Base-by-base conservation (phyloP, 1,140 invertebrate genomes). In the Drosophila lacteicornis region DNA sequence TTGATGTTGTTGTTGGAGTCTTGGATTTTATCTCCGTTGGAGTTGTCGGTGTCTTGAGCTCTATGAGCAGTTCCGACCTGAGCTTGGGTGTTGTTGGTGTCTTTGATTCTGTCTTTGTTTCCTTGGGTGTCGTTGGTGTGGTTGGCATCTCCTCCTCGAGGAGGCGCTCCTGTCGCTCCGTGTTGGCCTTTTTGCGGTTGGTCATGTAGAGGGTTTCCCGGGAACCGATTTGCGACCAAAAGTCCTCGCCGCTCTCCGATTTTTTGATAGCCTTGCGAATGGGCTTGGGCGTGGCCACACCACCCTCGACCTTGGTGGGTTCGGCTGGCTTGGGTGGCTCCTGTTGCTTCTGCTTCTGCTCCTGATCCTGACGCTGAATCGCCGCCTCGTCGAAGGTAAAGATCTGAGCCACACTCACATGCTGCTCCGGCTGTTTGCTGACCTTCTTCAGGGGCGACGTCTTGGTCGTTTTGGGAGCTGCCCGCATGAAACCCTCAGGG, bases 161-260 rank as follows among this genome's bases (percentile, higher is more conserved):
- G 2, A 62, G 55, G 38, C 67, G 62, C 51, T 79, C 66, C 46
- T 91, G 77, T 1, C 55, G 51, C 43, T 92, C 91, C 15, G 33
- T 51, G 9, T 80, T 22, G 13, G 69, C 66, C 69, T 93, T 88
- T 22, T 92, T 92, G 15, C 92, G 90, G 65, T 92, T 91, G 38
- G 50, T 87, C 90, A 92, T 92, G 62, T 92, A 91, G n/a, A 92
- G 66, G 2, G 92, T 91, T 66, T 93, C 92, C 9, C 92, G 50
- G 1, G 82, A 79, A 1, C 92, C 91, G 11, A 93, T 86, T 60
- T 91, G 82, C 0, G 85, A 79, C 92, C 92, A 93, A 68, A 93
- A 93, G 74, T 93, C 92, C 43, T 92, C 92, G 2, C 81, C 91
- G 43, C 92, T 93, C 4, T 92, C 91, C 4, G 91, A 92, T 62